phyloP scores from a whole-genome alignment of 2,113 vertebrate genomes.

The Salvelinus sp. region DNA sequence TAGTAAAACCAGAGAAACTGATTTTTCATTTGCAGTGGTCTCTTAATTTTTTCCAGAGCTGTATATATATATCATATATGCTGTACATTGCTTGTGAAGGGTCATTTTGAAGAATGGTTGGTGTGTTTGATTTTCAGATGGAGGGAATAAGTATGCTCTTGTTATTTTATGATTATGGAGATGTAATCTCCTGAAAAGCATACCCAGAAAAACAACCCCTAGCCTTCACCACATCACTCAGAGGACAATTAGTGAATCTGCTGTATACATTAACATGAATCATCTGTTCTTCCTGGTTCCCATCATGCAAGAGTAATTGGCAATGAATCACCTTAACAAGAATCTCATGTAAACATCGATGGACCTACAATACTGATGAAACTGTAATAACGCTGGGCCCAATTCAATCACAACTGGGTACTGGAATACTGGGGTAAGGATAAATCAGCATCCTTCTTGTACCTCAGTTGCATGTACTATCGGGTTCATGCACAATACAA shows the following conservation, averaged over 20 bases:
- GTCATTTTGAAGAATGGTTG: constrained; percentile 45
- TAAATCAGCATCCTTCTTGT: neutral
- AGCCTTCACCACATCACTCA: constrained; percentile 55
- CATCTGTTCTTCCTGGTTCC: constrained; percentile 29
- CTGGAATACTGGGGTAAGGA: neutral
- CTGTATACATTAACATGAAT: constrained; percentile 16
- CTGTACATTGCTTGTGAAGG: neutral
- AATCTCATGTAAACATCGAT: constrained; percentile 10
- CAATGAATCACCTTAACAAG: constrained; percentile 44
- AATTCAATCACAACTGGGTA: neutral
- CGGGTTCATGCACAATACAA: neutral
- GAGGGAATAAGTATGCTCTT: constrained; percentile 46
- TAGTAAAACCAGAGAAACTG: no score
- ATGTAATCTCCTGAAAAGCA: constrained; percentile 73
- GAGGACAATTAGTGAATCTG: constrained; percentile 50
- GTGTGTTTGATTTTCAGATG: constrained; percentile 6
- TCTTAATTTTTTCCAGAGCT: no score
- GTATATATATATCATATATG: no score
- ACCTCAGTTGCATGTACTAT: neutral
- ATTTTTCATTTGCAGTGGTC: no score
- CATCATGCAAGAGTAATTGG: constrained; percentile 43
- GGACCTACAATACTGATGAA: neutral
- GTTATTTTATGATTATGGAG: constrained; percentile 66
- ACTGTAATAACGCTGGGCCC: neutral
- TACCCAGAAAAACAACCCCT: constrained; percentile 49